Conservation (phyloP, 2,797 vertebrate species). For the Chaetophractus vellerosus region DNA sequence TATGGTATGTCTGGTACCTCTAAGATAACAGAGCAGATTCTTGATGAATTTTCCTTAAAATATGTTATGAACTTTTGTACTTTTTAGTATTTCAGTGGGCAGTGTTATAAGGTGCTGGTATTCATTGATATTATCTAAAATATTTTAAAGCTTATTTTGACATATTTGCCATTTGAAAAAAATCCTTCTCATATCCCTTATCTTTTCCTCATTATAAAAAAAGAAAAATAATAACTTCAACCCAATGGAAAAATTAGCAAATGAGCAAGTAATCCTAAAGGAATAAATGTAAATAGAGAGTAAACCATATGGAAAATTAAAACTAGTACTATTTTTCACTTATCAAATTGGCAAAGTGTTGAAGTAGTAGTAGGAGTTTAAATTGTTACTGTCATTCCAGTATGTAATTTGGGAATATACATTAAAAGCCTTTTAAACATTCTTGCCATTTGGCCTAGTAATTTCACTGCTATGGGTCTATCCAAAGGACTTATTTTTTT, state of each 20-base stretch:
- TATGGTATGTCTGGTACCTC: conserved; percentile 93
- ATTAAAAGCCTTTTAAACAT: conserved; percentile 51
- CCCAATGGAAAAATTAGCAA: conserved; percentile 51
- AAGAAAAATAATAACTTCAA: conserved; percentile 12
- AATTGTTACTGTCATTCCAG: conserved; percentile 26
- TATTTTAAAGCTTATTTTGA: conserved; percentile 89
- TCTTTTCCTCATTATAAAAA: conserved; percentile 47
- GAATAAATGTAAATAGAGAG: conserved; percentile 65
- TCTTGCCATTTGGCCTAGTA: conserved; percentile 44
- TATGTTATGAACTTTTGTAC: conserved; percentile 92
- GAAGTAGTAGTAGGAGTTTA: background rate
- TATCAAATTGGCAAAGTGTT: conserved; percentile 17
- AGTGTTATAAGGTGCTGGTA: conserved; percentile 88
- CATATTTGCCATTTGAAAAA: conserved; percentile 76
- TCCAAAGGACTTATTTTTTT: conserved; percentile 10
- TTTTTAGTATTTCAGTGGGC: conserved; percentile 90
- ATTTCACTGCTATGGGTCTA: conserved; percentile 28
- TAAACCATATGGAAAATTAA: conserved; percentile 63
- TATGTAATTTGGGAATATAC: conserved; percentile 55
- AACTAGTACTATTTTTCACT: conserved; percentile 59
- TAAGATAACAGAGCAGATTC: conserved; percentile 92
- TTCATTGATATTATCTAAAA: conserved; percentile 88
- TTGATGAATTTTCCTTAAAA: conserved; percentile 92
- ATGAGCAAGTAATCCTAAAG: conserved; percentile 59
- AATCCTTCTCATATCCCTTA: conserved; percentile 63